Base-by-base conservation (phyloP, 2,113 vertebrate genomes). In the Hepsetus odoe region DNA sequence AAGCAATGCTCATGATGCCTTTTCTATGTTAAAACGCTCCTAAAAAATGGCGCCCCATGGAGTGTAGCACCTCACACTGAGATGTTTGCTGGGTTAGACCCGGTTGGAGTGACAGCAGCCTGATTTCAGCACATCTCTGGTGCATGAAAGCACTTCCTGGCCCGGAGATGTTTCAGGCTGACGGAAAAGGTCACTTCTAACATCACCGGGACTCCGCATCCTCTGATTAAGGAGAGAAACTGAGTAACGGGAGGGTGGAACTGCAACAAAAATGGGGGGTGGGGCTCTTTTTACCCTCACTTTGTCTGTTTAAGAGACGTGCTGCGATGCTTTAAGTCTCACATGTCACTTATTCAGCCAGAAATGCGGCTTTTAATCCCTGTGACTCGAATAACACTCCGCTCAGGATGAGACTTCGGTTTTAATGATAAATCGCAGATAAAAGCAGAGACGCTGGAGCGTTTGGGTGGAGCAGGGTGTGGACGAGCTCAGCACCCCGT, bases 181-280 rank as follows among this genome's bases (percentile, higher is more conserved):
- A 38, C 74, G 58, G 67, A 64, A 74, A 72, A 68, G 80, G 76
- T 82, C 80, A 82, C 46, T 74, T 68, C 74, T 44, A 61, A 26
- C 53, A 61, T 38, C 58, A 28, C 66, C 24, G 49, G 53, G 61
- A 73, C 61, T 72, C 30, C 33, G 24, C 8, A 40, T 64, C 44
- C 62, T 44, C 62, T 30, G 74, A 73, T 77, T 68, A 74, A n/a
- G 32, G 20, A 30, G 4, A 38, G 77, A 73, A 77, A 58, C 61
- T 65, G 33, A 38, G 32, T 11, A 22, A 14, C 35, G 20, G 53
- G 30, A 30, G 22, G 20, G 14, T 42, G 24, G 4, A 26, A 2
- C 40, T 26, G 33, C 53, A 58, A 66, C 46, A 44, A 53, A 56
- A 16, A 44, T 14, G n/a, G 69, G 18, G 10, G 35, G 53, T 40